These are phyloP conservation scores for Etheostoma cragini DNA, from an alignment of 2,113 vertebrate genomes.

Conservation along the genomic window DNA sequence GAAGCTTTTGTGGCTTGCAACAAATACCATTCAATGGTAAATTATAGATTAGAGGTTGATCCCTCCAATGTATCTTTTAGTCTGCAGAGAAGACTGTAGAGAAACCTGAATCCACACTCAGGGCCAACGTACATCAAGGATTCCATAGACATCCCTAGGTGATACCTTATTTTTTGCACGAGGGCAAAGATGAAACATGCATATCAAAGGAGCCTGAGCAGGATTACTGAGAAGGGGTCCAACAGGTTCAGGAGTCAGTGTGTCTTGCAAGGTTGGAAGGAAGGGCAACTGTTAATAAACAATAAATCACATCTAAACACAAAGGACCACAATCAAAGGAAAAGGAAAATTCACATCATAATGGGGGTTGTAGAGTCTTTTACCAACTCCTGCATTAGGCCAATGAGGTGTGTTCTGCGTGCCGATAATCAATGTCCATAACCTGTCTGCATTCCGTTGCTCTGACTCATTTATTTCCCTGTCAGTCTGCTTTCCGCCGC, in stretches of 20 bases:
- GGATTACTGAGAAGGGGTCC: neutral
- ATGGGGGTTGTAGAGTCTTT: no score
- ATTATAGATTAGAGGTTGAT: conserved; percentile 11
- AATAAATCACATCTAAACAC: neutral
- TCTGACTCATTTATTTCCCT: no score
- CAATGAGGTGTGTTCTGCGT: no score
- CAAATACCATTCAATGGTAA: conserved; percentile 11
- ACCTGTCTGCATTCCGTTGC: no score
- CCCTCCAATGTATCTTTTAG: neutral
- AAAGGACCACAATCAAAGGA: neutral
- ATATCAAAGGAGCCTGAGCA: neutral
- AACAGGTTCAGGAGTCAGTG: neutral
- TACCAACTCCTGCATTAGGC: no score
- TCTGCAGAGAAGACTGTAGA: neutral
- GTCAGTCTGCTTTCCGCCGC: no score
- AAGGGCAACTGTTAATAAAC: neutral
- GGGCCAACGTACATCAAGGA: neutral
- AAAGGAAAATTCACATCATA: no score
- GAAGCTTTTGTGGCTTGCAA: conserved; percentile 18
- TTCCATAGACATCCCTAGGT: neutral
- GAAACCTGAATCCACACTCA: neutral
- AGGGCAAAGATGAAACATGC: neutral
- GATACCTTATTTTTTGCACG: neutral
- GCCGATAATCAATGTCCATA: no score
- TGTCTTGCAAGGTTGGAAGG: neutral